Evolutionary conservation across 2,888 invertebrate genomes (phyloP).

Genomic region (Agrotis clavis): DNA sequence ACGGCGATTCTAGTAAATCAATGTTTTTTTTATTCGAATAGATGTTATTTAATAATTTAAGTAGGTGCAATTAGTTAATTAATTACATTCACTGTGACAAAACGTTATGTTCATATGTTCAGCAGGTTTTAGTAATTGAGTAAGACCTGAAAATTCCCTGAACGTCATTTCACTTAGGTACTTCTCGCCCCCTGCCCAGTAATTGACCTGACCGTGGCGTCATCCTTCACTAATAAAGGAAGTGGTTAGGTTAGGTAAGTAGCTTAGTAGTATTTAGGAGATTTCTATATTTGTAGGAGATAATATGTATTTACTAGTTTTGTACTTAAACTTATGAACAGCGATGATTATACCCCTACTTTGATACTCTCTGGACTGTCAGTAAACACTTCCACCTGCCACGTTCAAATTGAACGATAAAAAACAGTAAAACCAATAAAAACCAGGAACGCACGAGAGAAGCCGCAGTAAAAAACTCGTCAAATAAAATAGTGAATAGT

Average conservation of each 20-base stretch:
- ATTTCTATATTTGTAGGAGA: too few species aligned
- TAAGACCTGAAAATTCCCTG: too few species aligned
- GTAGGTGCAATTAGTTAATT: too few species aligned
- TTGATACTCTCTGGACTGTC: not conserved
- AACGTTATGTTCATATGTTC: too few species aligned
- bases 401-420: not conserved
- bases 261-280: not conserved
- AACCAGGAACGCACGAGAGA: conserved; percentile 11
- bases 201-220: too few species aligned
- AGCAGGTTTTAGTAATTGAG: too few species aligned
- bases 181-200: not conserved
- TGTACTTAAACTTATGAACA: not conserved
- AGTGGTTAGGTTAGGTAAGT: not conserved
- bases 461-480: conserved; percentile 28
- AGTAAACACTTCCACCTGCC: not conserved
- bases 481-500: conserved; percentile 39
- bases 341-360: not conserved
- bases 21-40: too few species aligned
- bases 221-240: not conserved
- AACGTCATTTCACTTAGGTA: too few species aligned
- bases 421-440: not conserved
- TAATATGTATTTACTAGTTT: not conserved
- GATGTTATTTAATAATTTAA: too few species aligned
- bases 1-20: not conserved
- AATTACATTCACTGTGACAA: too few species aligned